Evolutionary conservation across 2,113 vertebrate species (phyloP).

Genomic region (Ibidorhyncha struthersii): DNA sequence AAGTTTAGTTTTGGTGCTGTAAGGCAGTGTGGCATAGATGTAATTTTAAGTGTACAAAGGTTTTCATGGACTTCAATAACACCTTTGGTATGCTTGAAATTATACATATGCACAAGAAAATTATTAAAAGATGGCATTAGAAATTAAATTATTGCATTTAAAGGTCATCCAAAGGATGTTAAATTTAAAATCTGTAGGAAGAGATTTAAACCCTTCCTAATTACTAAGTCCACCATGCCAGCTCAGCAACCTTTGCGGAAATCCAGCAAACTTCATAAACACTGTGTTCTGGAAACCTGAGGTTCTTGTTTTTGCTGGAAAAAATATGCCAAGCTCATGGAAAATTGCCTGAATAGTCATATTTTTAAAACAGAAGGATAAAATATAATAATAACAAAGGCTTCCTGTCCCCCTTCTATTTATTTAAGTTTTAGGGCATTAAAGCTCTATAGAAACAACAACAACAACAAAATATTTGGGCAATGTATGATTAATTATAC

Average conservation of each 20-base stretch:
- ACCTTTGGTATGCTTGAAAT: neutral
- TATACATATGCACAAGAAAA: neutral
- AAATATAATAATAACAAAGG: neutral
- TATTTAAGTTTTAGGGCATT: neutral
- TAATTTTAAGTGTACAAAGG: neutral
- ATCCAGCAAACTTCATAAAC: neutral
- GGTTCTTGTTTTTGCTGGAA: neutral
- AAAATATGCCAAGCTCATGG: neutral
- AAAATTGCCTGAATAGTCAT: neutral
- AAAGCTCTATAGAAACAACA: neutral
- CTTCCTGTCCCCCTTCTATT: neutral
- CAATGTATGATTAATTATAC: neutral
- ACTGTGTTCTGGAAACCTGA: neutral
- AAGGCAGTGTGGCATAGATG: neutral
- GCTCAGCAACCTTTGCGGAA: conserved; percentile 2
- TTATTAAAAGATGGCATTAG: neutral
- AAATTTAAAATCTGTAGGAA: neutral
- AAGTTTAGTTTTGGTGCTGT: neutral
- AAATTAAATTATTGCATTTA: neutral
- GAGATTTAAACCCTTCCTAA: neutral
- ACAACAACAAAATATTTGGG: neutral
- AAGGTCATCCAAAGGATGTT: neutral
- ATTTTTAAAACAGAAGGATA: conserved; percentile 1
- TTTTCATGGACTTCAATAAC: neutral
- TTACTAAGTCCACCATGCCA: neutral